Percentiles rank a stretch among this genome's conserved stretches.
Conservation (phyloP, 2,888 invertebrate genomes). For the Anorthoa munda region DNA sequence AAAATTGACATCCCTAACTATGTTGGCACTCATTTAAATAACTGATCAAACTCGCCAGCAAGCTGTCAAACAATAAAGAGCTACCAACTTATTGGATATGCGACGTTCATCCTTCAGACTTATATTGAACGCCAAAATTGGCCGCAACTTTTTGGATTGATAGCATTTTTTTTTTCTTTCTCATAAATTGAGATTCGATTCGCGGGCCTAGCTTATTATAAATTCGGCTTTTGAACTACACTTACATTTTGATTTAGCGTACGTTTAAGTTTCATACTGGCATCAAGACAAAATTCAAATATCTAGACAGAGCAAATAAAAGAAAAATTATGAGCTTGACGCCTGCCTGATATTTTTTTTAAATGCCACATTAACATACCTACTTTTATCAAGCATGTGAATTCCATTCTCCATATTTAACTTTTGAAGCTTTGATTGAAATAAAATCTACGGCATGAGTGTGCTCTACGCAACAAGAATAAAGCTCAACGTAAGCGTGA, state of each 20-base stretch:
- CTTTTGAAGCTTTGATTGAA: background rate
- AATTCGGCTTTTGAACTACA: slow-evolving; percentile 32
- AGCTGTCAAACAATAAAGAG: slow-evolving; percentile 83
- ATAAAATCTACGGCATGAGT: background rate
- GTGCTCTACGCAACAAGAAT: background rate
- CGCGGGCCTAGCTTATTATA: slow-evolving; percentile 27
- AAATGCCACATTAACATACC: background rate
- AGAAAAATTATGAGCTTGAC: background rate
- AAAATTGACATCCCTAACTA: slow-evolving; percentile 85
- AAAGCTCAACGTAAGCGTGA: background rate
- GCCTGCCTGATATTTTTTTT: background rate
- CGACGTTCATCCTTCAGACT: slow-evolving; percentile 76
- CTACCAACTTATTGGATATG: slow-evolving; percentile 80
- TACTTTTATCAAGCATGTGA: background rate
- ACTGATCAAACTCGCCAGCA: slow-evolving; percentile 82
- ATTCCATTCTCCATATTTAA: background rate
- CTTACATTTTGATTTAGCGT: slow-evolving; percentile 10
- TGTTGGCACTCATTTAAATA: slow-evolving; percentile 86
- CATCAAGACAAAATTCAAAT: background rate
- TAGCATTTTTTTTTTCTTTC: slow-evolving; percentile 67
- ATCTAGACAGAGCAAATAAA: background rate
- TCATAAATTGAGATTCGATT: slow-evolving; percentile 54
- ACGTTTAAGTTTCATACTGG: too few relatives aligned
- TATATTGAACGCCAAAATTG: slow-evolving; percentile 77
- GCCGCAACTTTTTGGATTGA: slow-evolving; percentile 74